phyloP scores from a whole-genome alignment of 1,140 invertebrate species.

The Neodiprion pinetum region DNA sequence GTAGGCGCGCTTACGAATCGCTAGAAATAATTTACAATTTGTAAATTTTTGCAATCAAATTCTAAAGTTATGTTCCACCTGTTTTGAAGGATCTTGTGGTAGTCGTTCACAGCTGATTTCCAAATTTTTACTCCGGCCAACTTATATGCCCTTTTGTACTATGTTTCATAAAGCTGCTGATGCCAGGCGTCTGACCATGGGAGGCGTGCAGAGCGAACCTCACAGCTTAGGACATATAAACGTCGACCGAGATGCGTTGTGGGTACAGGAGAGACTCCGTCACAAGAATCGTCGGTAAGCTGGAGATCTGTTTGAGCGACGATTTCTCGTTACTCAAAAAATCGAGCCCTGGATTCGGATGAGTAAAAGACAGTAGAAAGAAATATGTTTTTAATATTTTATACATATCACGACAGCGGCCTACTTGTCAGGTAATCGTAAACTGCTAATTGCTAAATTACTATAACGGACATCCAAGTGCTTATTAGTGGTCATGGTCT shows the following conservation, averaged over 20 bases:
- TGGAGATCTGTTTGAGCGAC: neutral
- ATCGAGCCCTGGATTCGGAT: neutral
- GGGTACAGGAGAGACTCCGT: conserved; percentile 57
- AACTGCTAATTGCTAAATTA: conserved; percentile 44
- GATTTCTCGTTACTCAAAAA: neutral
- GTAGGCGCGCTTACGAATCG: too few species aligned
- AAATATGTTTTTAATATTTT: neutral
- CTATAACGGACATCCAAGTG: conserved; percentile 42
- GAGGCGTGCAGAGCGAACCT: conserved; percentile 55
- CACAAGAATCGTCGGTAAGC: conserved; percentile 55
- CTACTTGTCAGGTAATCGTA: conserved; percentile 25
- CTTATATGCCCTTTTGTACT: too few species aligned
- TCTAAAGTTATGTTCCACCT: too few species aligned
- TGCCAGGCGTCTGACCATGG: conserved; percentile 40
- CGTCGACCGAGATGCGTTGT: conserved; percentile 46
- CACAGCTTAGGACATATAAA: conserved; percentile 47
- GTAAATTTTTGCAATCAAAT: too few species aligned
- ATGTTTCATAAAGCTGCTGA: neutral
- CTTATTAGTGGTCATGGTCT: conserved; percentile 55
- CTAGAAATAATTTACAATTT: too few species aligned
- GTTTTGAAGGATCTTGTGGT: too few species aligned
- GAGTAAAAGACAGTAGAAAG: too few species aligned
- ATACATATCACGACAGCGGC: neutral
- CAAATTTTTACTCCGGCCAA: too few species aligned
- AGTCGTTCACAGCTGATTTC: too few species aligned